A percentile compares a stretch with the other conserved stretches of the same genome.
Evolutionary conservation across 2,888 invertebrate species (phyloP).

Genomic region (Acholoe squamosa): DNA sequence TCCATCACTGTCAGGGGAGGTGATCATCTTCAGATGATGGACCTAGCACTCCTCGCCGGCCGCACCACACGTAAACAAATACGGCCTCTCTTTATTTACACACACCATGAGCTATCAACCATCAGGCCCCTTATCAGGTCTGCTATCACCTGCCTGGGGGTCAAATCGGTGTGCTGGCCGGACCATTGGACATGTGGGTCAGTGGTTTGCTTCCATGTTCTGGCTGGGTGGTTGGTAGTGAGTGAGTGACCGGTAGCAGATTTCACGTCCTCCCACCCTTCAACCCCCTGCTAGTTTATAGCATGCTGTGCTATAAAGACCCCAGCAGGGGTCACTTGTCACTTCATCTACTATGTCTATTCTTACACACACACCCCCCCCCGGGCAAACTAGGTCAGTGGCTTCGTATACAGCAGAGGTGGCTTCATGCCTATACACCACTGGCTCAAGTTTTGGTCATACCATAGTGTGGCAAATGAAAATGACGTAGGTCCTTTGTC

Average conservation of each 20-base stretch:
- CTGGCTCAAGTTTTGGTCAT: too few species aligned
- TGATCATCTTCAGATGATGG: conserved; percentile 46
- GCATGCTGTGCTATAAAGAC: too few species aligned
- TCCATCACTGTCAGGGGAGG: conserved; percentile 41
- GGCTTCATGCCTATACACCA: too few species aligned
- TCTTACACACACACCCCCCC: too few species aligned
- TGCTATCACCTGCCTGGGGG: conserved; percentile 46
- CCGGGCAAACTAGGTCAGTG: too few species aligned
- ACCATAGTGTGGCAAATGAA: too few species aligned
- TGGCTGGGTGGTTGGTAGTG: neutral
- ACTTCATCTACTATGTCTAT: too few species aligned
- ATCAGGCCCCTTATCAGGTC: conserved; percentile 4
- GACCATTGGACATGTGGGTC: conserved; percentile 24
- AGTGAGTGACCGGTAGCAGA: neutral
- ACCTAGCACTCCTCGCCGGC: neutral
- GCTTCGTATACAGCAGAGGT: too few species aligned
- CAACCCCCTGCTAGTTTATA: neutral
- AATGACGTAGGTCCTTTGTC: too few species aligned
- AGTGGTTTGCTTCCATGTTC: conserved; percentile 16
- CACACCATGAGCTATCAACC: conserved; percentile 48
- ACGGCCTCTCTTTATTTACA: conserved; percentile 45
- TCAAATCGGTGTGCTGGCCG: conserved; percentile 1
- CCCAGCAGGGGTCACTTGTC: too few species aligned
- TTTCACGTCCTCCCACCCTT: neutral
- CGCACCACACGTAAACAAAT: conserved; percentile 43